A percentile compares a stretch with the other conserved stretches of the same genome.
phyloP scores from a whole-genome alignment of 2,888 invertebrate species.

The Protophormia terraenovae region DNA sequence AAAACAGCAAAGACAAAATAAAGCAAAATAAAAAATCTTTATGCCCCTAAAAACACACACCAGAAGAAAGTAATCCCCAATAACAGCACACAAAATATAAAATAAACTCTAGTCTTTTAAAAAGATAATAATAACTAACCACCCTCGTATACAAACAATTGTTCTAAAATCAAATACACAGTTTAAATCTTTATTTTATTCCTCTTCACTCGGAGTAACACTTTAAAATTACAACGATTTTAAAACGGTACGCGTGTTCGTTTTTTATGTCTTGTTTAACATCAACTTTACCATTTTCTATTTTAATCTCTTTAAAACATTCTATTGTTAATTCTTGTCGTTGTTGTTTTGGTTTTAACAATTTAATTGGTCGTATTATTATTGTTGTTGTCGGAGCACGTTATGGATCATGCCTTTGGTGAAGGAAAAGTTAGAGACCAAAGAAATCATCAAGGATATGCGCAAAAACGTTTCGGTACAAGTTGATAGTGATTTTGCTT shows the following conservation, averaged over 20 bases:
- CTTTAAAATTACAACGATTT: background rate
- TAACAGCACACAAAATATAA: background rate
- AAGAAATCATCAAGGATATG: conserved; percentile 80
- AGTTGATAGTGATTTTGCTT: conserved; percentile 91
- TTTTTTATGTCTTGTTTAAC: conserved; percentile 43
- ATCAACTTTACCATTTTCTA: background rate
- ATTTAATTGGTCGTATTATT: too few species aligned
- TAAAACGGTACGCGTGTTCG: background rate
- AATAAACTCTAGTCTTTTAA: background rate
- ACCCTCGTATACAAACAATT: background rate
- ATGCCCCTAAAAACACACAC: background rate
- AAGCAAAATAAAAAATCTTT: conserved; percentile 27
- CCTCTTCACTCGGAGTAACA: too few species aligned
- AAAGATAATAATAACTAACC: background rate
- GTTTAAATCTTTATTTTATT: too few species aligned
- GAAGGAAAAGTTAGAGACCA: conserved; percentile 44
- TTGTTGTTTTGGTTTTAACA: too few species aligned
- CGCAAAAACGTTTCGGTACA: conserved; percentile 91
- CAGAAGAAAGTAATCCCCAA: background rate
- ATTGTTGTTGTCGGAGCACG: conserved; percentile 34
- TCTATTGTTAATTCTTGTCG: background rate
- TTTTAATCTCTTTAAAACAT: background rate
- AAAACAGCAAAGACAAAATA: conserved; percentile 13
- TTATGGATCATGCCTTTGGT: conserved; percentile 65
- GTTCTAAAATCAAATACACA: background rate